Base-by-base conservation (phyloP, 2,113 vertebrate species). In the Ptychochromis oligacanthus region DNA sequence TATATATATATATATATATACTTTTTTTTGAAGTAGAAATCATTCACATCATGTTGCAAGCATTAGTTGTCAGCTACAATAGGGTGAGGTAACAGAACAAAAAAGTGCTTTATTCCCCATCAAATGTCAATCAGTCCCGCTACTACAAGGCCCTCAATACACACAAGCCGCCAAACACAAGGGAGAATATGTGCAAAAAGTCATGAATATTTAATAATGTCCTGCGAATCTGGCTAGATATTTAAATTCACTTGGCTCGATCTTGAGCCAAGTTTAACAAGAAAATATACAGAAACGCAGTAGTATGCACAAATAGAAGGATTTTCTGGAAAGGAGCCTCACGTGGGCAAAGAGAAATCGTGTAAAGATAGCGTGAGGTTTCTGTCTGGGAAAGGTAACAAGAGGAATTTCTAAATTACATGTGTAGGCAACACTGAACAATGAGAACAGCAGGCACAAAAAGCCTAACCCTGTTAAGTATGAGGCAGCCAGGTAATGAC, bases 401-500 rank as follows among this genome's bases (percentile, higher is more conserved):
- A 61, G 84, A 84, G 79, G 90, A 93, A 91, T 90, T 89, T 87
- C 34, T 89, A 88, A 90, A 91, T 92, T 81, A 91, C 88, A 84
- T 77, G 77, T 89, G 84, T 88, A 81, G 78, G 77, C 81, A 84
- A 87, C 75, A 75, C 62, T 26, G 62, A 87, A 89, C 88, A 94
- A 92, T 88, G 86, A 81, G 77, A 91, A 81, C 72, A 87, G 90
- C 82, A 86, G 78, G 80, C 81, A 86, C 62, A 86, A 89, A 89
- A 91, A 88, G 83, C 83, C 91, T 90, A 93, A 94, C 88, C 87
- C 89, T 89, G 87, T 90, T 88, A 92, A 90, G 81, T 89, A 92
- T 84, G 89, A 88, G 90, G 85, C 91, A 85, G 85, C 79, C 65
- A 82, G 87, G 92, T 94, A 94, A 95, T 94, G 93, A 95, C 92